Evolutionary conservation across 1,140 invertebrate species (phyloP), one percentile per base, ranked within the genome.

Genomic region (Scylla paramamosain): DNA sequence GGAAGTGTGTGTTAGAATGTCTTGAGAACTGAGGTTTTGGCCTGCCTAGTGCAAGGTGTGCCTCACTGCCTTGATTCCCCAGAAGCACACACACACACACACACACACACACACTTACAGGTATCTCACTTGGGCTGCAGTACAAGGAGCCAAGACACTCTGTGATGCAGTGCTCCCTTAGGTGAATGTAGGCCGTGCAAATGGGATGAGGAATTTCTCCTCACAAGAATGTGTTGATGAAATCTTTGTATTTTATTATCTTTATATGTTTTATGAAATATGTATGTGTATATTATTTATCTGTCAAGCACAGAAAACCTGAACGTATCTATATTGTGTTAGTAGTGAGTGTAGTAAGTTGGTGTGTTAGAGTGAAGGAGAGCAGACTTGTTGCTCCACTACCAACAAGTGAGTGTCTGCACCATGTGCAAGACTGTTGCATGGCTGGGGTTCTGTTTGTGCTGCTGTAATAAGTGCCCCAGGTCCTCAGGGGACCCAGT

Each of bases 271-370:
- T 59, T 7, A 77, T 77, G 12, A 77, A 77, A n/a, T 77, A 77
- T 77, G 67, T 77, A 77, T 77, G n/a, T 59, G 52, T 77, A 77
- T 77, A 77, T 77, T n/a, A 77, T 77, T 77, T 67, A 67, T 67
- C 59, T 77, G 67, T 77, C 7, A 77, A n/a, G 67, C 67, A 77
- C 67, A 77, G 67, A 77, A 77, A 77, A 25, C 67, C 20, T n/a
- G 67, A 77, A n/a, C n/a, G 67, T 77, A n/a, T 59, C 52, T 77
- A 20, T n/a, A 77, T 25, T n/a, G n/a, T 25, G 67, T n/a, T 77
- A 7, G 52, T 59, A 59, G 10, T 59, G 52, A 59, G 2, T 59
- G 52, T 20, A 59, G 52, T 59, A 59, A 59, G 52, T 77, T 77
- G 25, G 67, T 59, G 52, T 59, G 52, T 59, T 59, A 8, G 3